Conservation (phyloP, 2,113 vertebrate genomes). For the Oncorhynchus masou region DNA sequence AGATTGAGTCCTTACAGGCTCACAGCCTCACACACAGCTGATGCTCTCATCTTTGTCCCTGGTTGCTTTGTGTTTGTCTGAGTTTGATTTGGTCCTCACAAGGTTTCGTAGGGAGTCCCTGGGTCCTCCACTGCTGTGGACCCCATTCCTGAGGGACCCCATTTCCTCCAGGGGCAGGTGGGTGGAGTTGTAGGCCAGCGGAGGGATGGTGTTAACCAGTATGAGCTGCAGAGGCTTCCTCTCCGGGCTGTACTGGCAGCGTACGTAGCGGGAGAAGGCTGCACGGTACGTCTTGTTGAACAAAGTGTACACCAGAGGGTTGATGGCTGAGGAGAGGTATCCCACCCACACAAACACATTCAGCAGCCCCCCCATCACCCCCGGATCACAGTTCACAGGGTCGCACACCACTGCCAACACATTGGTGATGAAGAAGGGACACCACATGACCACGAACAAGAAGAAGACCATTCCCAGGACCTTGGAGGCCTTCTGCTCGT, state of each 20-base stretch:
- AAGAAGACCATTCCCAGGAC: constrained; percentile 96
- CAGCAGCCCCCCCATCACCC: constrained; percentile 80
- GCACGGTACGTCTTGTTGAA: constrained; percentile 95
- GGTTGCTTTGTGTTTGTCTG: no score
- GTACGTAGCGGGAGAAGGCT: constrained; percentile 88
- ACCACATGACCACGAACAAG: constrained; percentile 98
- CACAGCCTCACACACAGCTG: constrained; percentile 51
- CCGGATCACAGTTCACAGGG: constrained; percentile 75
- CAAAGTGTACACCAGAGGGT: constrained; percentile 91
- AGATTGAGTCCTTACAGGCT: constrained; percentile 23
- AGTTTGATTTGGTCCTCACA: constrained; percentile 9
- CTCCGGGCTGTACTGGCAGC: constrained; percentile 86
- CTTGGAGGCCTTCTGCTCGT: constrained; percentile 96
- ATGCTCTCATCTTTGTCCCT: constrained; percentile 38
- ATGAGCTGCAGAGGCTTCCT: constrained; percentile 91
- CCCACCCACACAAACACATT: constrained; percentile 97
- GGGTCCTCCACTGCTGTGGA: background rate
- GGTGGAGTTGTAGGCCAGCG: constrained; percentile 84
- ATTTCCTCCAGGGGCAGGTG: constrained; percentile 76
- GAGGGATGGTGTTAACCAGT: constrained; percentile 90
- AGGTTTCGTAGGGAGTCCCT: constrained; percentile 21
- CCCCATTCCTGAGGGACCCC: constrained; percentile 69
- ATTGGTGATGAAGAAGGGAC: constrained; percentile 96
- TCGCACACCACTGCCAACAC: constrained; percentile 88
- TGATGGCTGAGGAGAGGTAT: constrained; percentile 93